Evolutionary conservation across 2,113 vertebrate species (phyloP).

Genomic region (Pteronura brasiliensis): DNA sequence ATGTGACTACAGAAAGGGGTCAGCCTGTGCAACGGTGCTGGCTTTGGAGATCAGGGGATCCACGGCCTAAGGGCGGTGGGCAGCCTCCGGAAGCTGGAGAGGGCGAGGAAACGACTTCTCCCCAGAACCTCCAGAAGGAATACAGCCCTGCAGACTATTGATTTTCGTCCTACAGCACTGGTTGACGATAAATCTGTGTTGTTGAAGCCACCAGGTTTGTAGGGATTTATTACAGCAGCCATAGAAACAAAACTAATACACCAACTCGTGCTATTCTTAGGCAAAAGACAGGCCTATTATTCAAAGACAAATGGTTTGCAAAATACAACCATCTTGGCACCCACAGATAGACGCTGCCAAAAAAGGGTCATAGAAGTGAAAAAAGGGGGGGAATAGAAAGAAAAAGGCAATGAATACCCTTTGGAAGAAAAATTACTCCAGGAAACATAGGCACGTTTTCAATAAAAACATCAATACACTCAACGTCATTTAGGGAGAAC

Average conservation of each 20-base stretch:
- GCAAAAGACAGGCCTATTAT: not conserved
- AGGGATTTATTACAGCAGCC: not conserved
- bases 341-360: not conserved
- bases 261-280: not conserved
- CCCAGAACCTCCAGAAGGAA: not conserved
- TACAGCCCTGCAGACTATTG: not conserved
- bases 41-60: not conserved
- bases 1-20: rapidly evolving
- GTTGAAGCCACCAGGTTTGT: not conserved
- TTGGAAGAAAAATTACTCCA: not conserved
- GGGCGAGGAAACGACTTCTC: rapidly evolving
- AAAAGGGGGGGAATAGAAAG: rapidly evolving
- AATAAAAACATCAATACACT: not conserved
- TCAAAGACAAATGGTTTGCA: not conserved
- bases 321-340: not conserved
- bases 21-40: rapidly evolving
- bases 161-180: too few relatives aligned
- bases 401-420: not conserved
- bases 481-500: not conserved
- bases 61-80: rapidly evolving
- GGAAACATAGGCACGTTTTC: not conserved
- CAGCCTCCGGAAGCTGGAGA: not conserved
- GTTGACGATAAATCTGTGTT: rapidly evolving
- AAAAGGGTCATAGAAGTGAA: not conserved
- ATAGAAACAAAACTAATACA: not conserved